Evolutionary conservation across 1,140 invertebrate genomes (phyloP), one percentile per base, ranked within the genome.

Genomic region (Drosophila lacteicornis): DNA sequence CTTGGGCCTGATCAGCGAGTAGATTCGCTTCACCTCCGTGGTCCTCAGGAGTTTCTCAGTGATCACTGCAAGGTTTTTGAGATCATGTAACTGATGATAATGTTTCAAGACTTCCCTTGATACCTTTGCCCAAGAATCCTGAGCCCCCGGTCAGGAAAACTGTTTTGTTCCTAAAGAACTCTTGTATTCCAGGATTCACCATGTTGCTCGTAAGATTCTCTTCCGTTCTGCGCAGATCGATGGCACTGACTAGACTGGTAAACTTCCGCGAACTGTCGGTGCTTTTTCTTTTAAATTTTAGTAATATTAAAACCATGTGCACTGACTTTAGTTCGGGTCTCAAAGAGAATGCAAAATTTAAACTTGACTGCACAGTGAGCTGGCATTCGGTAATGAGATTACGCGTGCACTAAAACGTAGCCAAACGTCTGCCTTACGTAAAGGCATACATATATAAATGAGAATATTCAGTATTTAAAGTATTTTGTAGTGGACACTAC

Each of bases 41-140:
- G 96, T 97, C 19, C 97, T 94, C 11, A 98, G 91, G 12, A 98
- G 86, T 91, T 98, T 98, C 93, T 97, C 97, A 27, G 97, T 95
- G 6, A 97, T 91, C 3, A 94, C 94, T 94, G 83, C 55, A 56
- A 51, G 9, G 0, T 8, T 42, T 8, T 42, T 19, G 17, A 13
- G 17, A 13, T 50, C 25, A 43, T 55, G 9, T 49, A 43, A 33
- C 5, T 25, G 6, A 13, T 2, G 6, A 30, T 17, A 17, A 27
- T 49, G 22, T 27, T 19, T 8, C 1, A 1, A 42, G 3, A 7
- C 40, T n/a, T n/a, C 2, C 11, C 12, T 4, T 8, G 13, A 9
- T 71, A 81, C 79, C 50, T 60, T 60, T 77, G 19, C 80, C 80
- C 27, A 82, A 19, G 57, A 82, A 82, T 58, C 80, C 80, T 1